Evolutionary conservation across 92 coral and sea anemone species (phyloP), one percentile per base, ranked within the genome.

Genomic region (Porites cylindrica): DNA sequence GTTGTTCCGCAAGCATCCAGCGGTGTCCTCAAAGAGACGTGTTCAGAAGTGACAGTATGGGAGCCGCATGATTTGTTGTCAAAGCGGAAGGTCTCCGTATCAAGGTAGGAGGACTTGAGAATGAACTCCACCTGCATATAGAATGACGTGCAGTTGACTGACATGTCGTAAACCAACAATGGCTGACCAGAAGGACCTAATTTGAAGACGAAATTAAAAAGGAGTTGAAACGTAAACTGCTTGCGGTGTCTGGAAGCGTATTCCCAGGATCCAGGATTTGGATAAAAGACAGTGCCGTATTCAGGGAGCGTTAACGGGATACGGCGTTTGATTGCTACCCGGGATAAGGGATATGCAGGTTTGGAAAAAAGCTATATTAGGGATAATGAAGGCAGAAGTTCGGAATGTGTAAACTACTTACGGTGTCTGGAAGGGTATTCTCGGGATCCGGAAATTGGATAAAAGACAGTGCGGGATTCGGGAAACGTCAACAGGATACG

Each of bases 1-100:
- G 86, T 86, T 71, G 98, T 95, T 10, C 91, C 94, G 88, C 98
- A 95, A 24, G 91, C 90, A 58, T 95, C 91, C 71, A 95, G 90
- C 58, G 82, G 87, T 53, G 98, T 95, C 23, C 86, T 84, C 54
- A 95, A 72, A 50, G 83, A 78, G 19, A 95, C 94, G 73, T 84
- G 90, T 21, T 84, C 82, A 50, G 72, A 50, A 6, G 86, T 85
- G 62, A 73, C 82, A 26, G 71, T 72, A 77, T 61, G 20, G 32
- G 96, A 89, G 1, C 64, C 86, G 26, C 98, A 95, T 1, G 94
- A 78, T 10, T 77, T 56, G 78, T 90, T 92, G 19, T 47, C 85
- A 51, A 95, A 85, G 11, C 86, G 93, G 58, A 95, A 95, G 0
- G 96, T 88, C 51, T 88, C 89, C 1, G 78, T 78, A 71, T 95